phyloP scores from a whole-genome alignment of 2,888 invertebrate genomes.

The Chrysomela aeneicollis region DNA sequence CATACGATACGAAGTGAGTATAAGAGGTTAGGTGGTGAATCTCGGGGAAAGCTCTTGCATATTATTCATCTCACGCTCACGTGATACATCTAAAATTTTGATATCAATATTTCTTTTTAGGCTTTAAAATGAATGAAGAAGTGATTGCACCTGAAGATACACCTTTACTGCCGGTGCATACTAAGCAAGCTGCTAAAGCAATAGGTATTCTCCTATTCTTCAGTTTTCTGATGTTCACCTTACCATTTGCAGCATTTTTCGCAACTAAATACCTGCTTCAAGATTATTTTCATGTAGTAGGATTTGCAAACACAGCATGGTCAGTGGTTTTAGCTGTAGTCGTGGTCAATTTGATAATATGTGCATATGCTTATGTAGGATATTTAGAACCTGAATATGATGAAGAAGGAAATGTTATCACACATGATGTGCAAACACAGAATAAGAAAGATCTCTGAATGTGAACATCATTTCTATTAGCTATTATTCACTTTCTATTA shows the following conservation, averaged over 20 bases:
- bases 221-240: slow-evolving; percentile 84
- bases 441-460: slow-evolving; percentile 38
- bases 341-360: slow-evolving; percentile 82
- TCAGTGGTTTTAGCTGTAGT: slow-evolving; percentile 82
- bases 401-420: slow-evolving; percentile 66
- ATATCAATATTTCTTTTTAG: neutral
- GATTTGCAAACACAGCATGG: slow-evolving; percentile 71
- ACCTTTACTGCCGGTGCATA: slow-evolving; percentile 61
- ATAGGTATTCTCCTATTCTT: slow-evolving; percentile 74
- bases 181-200: slow-evolving; percentile 64
- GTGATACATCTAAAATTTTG: too few species aligned
- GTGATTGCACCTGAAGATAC: neutral
- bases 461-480: too few species aligned
- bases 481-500: too few species aligned
- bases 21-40: too few species aligned
- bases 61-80: too few species aligned
- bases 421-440: slow-evolving; percentile 39
- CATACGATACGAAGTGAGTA: too few species aligned
- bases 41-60: too few species aligned
- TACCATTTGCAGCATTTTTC: slow-evolving; percentile 82
- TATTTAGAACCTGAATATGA: slow-evolving; percentile 75
- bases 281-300: slow-evolving; percentile 68
- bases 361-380: slow-evolving; percentile 79
- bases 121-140: neutral
- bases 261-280: slow-evolving; percentile 69